A percentile compares a stretch with the other conserved stretches of the same genome.
phyloP scores from a whole-genome alignment of 2,113 vertebrate genomes.

The Mormoops blainvillei region DNA sequence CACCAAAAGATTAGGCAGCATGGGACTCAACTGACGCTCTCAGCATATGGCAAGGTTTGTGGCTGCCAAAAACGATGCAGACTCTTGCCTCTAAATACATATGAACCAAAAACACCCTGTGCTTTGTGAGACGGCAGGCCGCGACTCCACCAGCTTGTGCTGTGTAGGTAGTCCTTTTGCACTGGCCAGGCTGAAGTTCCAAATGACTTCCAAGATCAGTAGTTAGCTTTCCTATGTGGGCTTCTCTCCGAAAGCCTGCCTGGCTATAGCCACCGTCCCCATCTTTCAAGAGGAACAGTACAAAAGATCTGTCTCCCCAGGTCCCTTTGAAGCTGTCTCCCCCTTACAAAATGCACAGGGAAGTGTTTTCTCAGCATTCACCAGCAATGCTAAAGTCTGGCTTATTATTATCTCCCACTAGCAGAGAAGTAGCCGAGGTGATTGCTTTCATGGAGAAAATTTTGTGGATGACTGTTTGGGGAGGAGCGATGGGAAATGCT shows the following conservation, averaged over 20 bases:
- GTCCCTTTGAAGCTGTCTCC: not conserved
- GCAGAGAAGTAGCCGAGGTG: not conserved
- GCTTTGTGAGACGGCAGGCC: not conserved
- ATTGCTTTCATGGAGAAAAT: not conserved
- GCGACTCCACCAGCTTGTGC: not conserved
- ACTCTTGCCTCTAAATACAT: not conserved
- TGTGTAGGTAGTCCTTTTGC: not conserved
- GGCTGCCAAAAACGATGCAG: slow-evolving; percentile 25
- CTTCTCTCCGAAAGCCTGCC: not conserved
- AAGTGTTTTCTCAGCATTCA: not conserved
- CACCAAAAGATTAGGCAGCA: not conserved
- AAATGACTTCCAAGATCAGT: not conserved
- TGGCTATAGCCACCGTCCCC: not conserved
- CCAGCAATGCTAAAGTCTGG: not conserved
- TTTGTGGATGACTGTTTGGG: not conserved
- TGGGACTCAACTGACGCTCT: not conserved
- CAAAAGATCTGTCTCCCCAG: not conserved
- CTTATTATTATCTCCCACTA: not conserved
- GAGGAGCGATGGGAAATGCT: not conserved
- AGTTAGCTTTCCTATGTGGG: not conserved
- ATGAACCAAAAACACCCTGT: not conserved
- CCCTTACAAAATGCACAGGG: not conserved
- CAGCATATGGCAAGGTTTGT: slow-evolving; percentile 47
- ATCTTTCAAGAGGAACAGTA: not conserved
- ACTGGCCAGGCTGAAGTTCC: not conserved